These are phyloP conservation scores for Cervus canadensis DNA, from an alignment of 2,113 vertebrate genomes.

Conservation along the genomic window DNA sequence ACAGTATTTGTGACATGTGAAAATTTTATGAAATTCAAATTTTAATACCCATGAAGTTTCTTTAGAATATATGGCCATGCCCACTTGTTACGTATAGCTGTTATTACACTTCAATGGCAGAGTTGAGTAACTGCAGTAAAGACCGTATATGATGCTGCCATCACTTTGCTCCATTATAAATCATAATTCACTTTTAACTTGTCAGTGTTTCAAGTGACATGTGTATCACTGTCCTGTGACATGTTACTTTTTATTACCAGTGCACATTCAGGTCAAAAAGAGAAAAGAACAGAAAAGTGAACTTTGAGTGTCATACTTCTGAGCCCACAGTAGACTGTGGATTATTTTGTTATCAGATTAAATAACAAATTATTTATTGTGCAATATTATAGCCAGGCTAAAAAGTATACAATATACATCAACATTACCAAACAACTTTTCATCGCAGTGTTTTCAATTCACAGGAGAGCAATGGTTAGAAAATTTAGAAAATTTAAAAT, in stretches of 20 bases:
- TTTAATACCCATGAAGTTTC: not conserved
- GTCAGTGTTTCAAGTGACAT: not conserved
- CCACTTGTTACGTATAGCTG: not conserved
- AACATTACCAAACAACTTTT: slow-evolving; percentile 23
- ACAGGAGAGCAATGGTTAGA: slow-evolving; percentile 34
- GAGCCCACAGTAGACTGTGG: not conserved
- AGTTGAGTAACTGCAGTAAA: not conserved
- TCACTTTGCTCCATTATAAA: not conserved
- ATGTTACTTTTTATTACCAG: not conserved
- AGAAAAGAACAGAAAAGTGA: not conserved
- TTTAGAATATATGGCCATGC: not conserved
- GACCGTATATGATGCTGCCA: not conserved
- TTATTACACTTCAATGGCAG: not conserved
- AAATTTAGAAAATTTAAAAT: slow-evolving; percentile 45
- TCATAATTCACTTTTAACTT: not conserved
- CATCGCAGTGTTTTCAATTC: slow-evolving; percentile 17
- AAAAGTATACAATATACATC: not conserved
- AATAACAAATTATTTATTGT: slow-evolving; percentile 35
- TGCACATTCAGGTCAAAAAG: not conserved
- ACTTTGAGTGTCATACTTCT: not conserved
- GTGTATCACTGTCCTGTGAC: not conserved
- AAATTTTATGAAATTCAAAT: slow-evolving; percentile 33
- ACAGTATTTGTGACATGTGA: slow-evolving; percentile 12
- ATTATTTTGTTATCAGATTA: slow-evolving; percentile 37
- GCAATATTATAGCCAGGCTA: not conserved